Evolutionary conservation across 2,888 invertebrate genomes (phyloP).

Genomic region (Corbicula japonica): DNA sequence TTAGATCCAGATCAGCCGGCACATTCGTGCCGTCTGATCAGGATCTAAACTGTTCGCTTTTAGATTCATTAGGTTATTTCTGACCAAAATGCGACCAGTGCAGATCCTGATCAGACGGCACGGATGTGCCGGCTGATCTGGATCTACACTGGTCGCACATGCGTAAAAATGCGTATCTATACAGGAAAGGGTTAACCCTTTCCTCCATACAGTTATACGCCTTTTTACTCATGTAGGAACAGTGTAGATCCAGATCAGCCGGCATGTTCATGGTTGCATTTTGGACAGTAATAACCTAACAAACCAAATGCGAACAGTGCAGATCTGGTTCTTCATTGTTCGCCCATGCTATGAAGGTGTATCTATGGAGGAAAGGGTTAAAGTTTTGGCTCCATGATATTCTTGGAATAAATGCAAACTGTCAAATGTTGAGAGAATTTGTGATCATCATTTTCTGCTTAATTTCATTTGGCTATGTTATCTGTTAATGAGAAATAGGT

Average conservation of each 20-base stretch:
- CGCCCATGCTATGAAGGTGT: neutral
- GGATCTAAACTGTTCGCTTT: too few species aligned
- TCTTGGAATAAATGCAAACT: slow-evolving; percentile 22
- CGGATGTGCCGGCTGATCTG: too few species aligned
- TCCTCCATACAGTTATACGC: too few species aligned
- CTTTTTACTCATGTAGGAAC: neutral
- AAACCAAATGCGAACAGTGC: neutral
- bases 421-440: slow-evolving; percentile 19
- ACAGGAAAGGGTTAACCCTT: too few species aligned
- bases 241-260: neutral
- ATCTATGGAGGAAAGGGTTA: neutral
- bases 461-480: slow-evolving; percentile 12
- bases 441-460: slow-evolving; percentile 19
- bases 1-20: too few species aligned
- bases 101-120: too few species aligned
- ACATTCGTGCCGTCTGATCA: too few species aligned
- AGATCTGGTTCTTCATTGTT: neutral
- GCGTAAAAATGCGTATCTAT: too few species aligned
- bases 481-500: slow-evolving; percentile 12
- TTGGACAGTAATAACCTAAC: neutral
- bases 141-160: too few species aligned
- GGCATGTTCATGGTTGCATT: neutral
- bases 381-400: neutral
- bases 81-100: too few species aligned
- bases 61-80: too few species aligned